Conservation (phyloP, 2,797 vertebrate genomes). For the Cuniculus paca region DNA sequence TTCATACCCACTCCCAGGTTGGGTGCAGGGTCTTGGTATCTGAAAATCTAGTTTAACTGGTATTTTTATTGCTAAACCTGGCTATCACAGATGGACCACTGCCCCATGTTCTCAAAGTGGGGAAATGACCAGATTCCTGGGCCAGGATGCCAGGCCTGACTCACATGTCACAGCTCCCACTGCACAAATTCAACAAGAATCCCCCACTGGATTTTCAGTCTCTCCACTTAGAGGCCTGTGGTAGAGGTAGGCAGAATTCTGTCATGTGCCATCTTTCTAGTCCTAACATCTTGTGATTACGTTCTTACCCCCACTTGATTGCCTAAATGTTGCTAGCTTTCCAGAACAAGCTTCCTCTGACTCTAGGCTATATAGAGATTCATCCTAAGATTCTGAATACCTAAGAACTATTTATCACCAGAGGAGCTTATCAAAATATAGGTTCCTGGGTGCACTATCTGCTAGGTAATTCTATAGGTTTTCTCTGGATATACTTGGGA, state of each 20-base stretch:
- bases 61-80: slow-evolving; percentile 24
- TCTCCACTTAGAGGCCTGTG: neutral
- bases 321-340: slow-evolving; percentile 1
- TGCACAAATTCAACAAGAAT: neutral
- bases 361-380: neutral
- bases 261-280: neutral
- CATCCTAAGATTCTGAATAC: neutral
- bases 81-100: neutral
- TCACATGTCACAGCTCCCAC: neutral
- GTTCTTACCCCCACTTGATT: neutral
- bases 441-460: neutral
- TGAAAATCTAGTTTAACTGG: slow-evolving; percentile 31
- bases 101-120: neutral
- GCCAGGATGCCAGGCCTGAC: neutral
- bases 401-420: neutral
- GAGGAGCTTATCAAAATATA: neutral
- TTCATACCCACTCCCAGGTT: neutral
- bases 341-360: neutral
- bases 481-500: neutral
- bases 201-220: neutral
- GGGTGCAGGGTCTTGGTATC: neutral
- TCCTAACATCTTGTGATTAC: neutral
- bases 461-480: neutral
- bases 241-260: neutral
- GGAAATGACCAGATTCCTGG: neutral